Conservation (phyloP, 2,888 invertebrate genomes). For the Nemotelus nigrinus region DNA sequence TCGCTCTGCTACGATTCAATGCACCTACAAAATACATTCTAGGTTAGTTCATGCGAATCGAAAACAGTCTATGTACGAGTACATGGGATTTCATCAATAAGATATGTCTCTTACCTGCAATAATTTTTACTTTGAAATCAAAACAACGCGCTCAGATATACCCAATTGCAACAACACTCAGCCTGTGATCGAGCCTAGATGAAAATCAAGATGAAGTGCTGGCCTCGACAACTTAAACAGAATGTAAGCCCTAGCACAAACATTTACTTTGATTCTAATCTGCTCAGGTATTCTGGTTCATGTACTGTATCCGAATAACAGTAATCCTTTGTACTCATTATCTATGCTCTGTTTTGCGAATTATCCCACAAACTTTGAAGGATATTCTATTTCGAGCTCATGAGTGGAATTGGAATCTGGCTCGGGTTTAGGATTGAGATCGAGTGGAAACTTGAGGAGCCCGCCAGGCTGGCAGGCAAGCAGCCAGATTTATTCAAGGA, state of each 20-base stretch:
- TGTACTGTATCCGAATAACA: conserved; percentile 25
- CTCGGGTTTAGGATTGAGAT: background rate
- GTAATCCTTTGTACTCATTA: conserved; percentile 15
- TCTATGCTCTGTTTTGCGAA: conserved; percentile 7
- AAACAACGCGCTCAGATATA: too few species aligned
- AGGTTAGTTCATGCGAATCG: too few species aligned
- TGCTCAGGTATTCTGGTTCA: background rate
- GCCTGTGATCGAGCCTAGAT: too few species aligned
- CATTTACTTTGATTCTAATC: conserved; percentile 33
- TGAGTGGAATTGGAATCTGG: background rate
- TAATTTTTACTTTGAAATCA: too few species aligned
- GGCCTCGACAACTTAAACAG: conserved; percentile 31
- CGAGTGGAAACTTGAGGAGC: conserved; percentile 13
- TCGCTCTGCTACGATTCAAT: too few species aligned
- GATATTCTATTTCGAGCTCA: conserved; percentile 19
- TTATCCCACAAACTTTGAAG: conserved; percentile 28
- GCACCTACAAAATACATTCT: too few species aligned
- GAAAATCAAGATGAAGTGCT: background rate
- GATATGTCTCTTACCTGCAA: too few species aligned
- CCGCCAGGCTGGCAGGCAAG: background rate
- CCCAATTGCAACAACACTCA: too few species aligned
- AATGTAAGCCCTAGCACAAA: conserved; percentile 30
- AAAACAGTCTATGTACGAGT: too few species aligned
- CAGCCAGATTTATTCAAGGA: conserved; percentile 22
- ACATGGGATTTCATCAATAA: too few species aligned